Evolutionary conservation across 2,113 vertebrate genomes (phyloP), one percentile per base, ranked within the genome.

Genomic region (Gobio gobio): DNA sequence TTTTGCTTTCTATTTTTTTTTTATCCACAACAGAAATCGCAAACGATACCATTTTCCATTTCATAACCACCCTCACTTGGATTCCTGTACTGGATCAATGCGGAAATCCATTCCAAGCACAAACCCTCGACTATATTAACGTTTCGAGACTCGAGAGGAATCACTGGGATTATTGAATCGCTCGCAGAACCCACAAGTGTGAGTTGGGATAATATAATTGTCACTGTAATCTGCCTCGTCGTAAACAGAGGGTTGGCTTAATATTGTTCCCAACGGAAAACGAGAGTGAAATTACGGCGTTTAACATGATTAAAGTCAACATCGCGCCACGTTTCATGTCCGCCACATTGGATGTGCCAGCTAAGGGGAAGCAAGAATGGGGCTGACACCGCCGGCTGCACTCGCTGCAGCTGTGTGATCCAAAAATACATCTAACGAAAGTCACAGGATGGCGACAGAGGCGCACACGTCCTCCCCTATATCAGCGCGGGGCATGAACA

Each of bases 401-500:
- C 26, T 77, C 56, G 61, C 83, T 77, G 56, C 78, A 72, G 56
- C 79, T 91, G 88, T 90, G 90, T 84, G 91, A 92, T 90, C 91
- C 92, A 91, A 92, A 93, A 92, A 93, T 93, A 94, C 89, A 90
- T 93, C 89, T 93, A 92, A 91, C 88, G 26, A 81, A 90, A 90
- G 89, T 86, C 78, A 92, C 66, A 91, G 86, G 90, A 87, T 49
- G 72, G 29, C 45, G 29, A 88, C 88, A 86, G 89, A 77, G 90
- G 86, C 88, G 66, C 22, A 43, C 82, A 78, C 77, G 89, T 90
- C 86, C 87, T 90, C 87, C 88, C 74, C 90, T 89, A 89, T 90
- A 92, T 95, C 94, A 94, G 90, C 89, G 81, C 90, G 75, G 90
- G 92, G 92, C 92, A 91, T 93, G 93, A 93, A 94, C 92, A 94